phyloP scores from a whole-genome alignment of 1,140 invertebrate species.

The Drosophila watanabei region DNA sequence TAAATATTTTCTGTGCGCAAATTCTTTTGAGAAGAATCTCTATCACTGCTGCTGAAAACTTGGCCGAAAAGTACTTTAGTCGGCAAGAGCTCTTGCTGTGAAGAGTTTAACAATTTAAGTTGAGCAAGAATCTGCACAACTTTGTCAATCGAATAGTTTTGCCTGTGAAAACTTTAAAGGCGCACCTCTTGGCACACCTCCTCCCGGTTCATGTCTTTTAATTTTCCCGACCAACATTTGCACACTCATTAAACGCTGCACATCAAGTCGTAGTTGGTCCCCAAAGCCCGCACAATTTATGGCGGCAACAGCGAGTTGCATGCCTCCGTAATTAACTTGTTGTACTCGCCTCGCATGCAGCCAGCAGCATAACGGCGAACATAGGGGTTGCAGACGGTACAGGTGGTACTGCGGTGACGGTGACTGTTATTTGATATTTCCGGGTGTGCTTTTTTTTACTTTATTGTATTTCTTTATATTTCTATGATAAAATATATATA shows the following conservation, averaged over 20 bases:
- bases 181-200: conserved; percentile 12
- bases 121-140: conserved; percentile 55
- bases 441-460: neutral
- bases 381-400: conserved; percentile 22
- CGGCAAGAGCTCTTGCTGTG: conserved; percentile 20
- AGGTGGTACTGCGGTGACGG: conserved; percentile 40
- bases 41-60: conserved; percentile 16
- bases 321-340: conserved; percentile 80
- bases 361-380: too few relatives aligned
- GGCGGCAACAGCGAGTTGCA: conserved; percentile 55
- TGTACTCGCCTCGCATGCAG: conserved; percentile 57
- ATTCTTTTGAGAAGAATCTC: conserved; percentile 36
- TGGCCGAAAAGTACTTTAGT: conserved; percentile 17
- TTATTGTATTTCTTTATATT: neutral
- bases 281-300: conserved; percentile 71
- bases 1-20: conserved; percentile 34
- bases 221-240: conserved; percentile 53
- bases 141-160: conserved; percentile 77
- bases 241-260: conserved; percentile 74
- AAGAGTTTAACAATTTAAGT: conserved; percentile 61
- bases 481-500: neutral
- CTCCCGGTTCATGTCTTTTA: neutral
- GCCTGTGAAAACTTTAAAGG: conserved; percentile 54
- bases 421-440: conserved; percentile 56
- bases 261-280: conserved; percentile 33